These are phyloP conservation scores for Lissocephala sabroskyi DNA, from an alignment of 2,888 invertebrate genomes.

Conservation along the genomic window DNA sequence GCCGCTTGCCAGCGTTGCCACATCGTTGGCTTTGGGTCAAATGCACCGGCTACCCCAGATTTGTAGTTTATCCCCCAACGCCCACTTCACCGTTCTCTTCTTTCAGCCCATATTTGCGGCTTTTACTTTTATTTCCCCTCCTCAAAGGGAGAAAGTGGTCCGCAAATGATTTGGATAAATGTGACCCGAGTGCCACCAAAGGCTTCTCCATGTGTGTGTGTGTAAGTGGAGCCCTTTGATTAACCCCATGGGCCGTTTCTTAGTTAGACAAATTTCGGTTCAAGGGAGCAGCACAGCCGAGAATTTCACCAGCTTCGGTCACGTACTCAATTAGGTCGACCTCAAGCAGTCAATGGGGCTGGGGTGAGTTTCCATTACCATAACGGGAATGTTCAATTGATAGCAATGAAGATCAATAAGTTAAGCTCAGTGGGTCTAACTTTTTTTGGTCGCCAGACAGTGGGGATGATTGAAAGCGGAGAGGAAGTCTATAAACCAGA, in stretches of 20 bases:
- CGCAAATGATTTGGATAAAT: neutral
- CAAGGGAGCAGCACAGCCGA: conserved; percentile 8
- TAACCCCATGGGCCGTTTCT: conserved; percentile 21
- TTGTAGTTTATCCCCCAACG: neutral
- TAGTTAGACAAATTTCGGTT: conserved; percentile 8
- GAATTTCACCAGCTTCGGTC: conserved; percentile 16
- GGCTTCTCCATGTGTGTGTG: no score
- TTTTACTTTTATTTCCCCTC: conserved; percentile 4
- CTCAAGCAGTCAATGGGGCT: no score
- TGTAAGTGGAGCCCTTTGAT: conserved; percentile 16
- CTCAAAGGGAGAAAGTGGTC: conserved; percentile 1
- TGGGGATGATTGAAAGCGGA: no score
- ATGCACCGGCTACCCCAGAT: conserved; percentile 1
- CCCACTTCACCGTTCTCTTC: neutral
- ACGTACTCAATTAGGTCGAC: conserved; percentile 47
- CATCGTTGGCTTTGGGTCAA: conserved; percentile 13
- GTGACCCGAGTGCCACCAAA: neutral
- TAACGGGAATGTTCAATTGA: no score
- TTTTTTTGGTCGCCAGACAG: no score
- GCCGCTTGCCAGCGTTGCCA: conserved; percentile 7
- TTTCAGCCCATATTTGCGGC: neutral
- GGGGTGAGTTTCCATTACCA: no score
- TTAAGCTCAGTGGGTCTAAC: no score
- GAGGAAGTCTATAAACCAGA: no score
- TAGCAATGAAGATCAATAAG: no score